Conservation (phyloP, 2,888 invertebrate genomes). For the Smittia aterrima region DNA sequence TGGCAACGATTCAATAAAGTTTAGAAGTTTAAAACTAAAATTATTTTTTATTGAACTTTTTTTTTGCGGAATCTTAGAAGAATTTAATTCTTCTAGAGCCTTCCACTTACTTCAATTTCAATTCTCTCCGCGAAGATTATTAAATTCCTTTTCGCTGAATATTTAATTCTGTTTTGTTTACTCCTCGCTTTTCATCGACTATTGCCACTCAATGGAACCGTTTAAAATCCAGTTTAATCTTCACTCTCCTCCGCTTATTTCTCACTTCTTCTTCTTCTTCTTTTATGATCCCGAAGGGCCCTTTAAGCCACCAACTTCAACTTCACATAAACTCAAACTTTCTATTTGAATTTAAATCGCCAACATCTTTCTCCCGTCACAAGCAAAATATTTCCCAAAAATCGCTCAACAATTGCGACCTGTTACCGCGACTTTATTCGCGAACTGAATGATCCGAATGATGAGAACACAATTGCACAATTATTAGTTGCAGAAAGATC, state of each 20-base stretch:
- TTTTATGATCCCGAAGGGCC: neutral
- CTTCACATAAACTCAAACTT: too few relatives aligned
- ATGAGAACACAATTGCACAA: neutral
- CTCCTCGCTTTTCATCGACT: neutral
- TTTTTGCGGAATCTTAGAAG: too few relatives aligned
- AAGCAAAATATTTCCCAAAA: too few relatives aligned
- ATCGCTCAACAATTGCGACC: neutral
- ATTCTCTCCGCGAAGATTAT: neutral
- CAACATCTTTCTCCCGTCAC: too few relatives aligned
- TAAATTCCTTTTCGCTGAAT: neutral
- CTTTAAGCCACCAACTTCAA: too few relatives aligned
- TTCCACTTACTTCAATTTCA: neutral
- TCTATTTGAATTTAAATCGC: too few relatives aligned
- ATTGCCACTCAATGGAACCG: neutral
- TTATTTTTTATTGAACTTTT: too few relatives aligned
- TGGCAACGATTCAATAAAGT: too few relatives aligned
- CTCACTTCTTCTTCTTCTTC: neutral
- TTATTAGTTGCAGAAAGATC: neutral
- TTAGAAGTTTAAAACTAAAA: too few relatives aligned
- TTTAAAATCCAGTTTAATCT: neutral
- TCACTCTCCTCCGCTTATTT: neutral
- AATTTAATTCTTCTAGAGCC: too few relatives aligned
- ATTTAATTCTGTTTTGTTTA: neutral
- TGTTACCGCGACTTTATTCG: neutral
- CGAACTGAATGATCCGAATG: conserved; percentile 2